phyloP scores from a whole-genome alignment of 2,113 vertebrate genomes.

The Mastomys natalensis region DNA sequence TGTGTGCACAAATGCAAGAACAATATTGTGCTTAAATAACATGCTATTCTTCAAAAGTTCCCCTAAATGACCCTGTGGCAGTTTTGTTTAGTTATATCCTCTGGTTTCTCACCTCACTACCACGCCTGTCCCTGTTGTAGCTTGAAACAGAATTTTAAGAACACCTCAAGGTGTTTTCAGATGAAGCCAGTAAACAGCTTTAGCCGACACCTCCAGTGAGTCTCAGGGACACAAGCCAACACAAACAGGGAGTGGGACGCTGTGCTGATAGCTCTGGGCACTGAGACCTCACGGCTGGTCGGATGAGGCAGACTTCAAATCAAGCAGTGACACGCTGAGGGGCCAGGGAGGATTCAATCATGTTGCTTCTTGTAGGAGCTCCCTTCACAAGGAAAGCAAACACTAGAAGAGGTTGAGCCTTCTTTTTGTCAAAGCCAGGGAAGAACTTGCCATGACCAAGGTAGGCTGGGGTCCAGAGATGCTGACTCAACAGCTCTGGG shows the following conservation, averaged over 20 bases:
- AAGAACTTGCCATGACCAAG: background rate
- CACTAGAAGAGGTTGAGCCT: background rate
- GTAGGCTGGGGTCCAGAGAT: background rate
- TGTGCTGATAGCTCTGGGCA: conserved; percentile 59
- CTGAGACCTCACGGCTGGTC: conserved; percentile 63
- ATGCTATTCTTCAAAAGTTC: background rate
- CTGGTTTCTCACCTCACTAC: background rate
- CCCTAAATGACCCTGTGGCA: background rate
- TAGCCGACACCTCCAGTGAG: conserved; percentile 46
- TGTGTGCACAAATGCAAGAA: background rate
- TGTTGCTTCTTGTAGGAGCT: conserved; percentile 60
- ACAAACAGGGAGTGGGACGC: conserved; percentile 68
- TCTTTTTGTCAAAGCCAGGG: background rate
- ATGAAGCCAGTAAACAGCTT: conserved; percentile 55
- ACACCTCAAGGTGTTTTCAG: conserved; percentile 51
- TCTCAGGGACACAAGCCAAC: conserved; percentile 53
- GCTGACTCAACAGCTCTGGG: background rate
- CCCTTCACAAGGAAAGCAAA: background rate
- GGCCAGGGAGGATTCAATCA: conserved; percentile 8
- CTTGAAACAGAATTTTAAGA: conserved; percentile 66
- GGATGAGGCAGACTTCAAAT: conserved; percentile 55
- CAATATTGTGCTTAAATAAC: background rate
- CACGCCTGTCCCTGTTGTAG: background rate
- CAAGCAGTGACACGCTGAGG: conserved; percentile 69
- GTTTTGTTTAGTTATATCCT: background rate